Evolutionary conservation across 2,113 vertebrate genomes (phyloP), one percentile per base, ranked within the genome.

Genomic region (Trinectes maculatus): DNA sequence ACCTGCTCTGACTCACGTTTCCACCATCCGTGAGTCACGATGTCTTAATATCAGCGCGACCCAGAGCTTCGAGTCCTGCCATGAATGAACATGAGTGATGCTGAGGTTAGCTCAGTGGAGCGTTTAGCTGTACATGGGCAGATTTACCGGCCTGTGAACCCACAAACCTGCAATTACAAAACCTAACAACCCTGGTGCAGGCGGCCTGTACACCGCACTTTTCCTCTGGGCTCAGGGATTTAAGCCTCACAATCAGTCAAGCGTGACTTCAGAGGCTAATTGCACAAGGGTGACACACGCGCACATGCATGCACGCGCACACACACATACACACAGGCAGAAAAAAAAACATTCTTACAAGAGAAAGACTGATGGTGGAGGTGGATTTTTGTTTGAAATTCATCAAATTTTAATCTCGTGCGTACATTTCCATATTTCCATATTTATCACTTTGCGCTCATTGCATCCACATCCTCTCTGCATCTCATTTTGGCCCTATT

Each of bases 161-260:
- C 66, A 80, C 87, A 89, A 87, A 89, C 82, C 82, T 86, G 82
- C 82, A 89, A 89, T 89, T 89, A 86, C 80, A 86, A 89, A 89
- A 77, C 82, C 81, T 89, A 88, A 87, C 84, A 83, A 80, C 84
- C 75, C 82, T 71, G 67, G 80, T 56, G 57, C 68, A 77, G 68
- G 79, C 71, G 31, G 77, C 79, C 69, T 43, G 62, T 66, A 82
- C 80, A 56, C 59, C 52, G 4, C 72, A 40, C 26, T 77, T 79
- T 85, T 80, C 74, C 83, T 82, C 60, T 48, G 71, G 82, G 79
- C 80, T 66, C 64, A 0, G 60, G 82, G 75, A 87, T 88, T 87
- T 86, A 85, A 91, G 86, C 86, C 71, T 72, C 75, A 81, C 79
- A 74, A 74, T 85, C 82, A 85, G 68, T 79, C 75, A 74, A 83